Evolutionary conservation across 1,140 invertebrate genomes (phyloP).

Genomic region (Choristoneura fumiferana): DNA sequence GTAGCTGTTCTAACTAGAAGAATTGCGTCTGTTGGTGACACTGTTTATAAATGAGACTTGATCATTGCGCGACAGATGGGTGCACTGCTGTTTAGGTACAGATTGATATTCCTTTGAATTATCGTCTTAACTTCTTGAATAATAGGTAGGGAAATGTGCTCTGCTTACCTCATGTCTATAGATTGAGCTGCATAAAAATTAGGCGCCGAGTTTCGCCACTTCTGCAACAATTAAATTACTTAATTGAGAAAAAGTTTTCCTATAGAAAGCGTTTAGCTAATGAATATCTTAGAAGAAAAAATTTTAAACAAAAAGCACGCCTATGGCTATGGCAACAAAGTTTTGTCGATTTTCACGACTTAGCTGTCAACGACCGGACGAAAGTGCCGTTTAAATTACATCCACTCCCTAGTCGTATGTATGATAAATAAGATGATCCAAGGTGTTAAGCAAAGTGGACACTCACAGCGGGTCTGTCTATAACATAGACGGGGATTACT

Average conservation of each 20-base stretch:
- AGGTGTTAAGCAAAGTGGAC: constrained; percentile 35
- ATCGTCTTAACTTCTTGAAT: background rate
- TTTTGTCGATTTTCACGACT: constrained; percentile 1
- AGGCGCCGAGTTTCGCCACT: constrained; percentile 71
- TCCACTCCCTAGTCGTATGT: no score
- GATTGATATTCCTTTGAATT: background rate
- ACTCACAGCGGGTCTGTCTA: constrained; percentile 65
- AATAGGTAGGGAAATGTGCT: constrained; percentile 20
- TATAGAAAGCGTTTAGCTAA: background rate
- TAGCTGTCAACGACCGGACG: background rate
- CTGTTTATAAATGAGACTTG: background rate
- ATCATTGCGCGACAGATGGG: background rate
- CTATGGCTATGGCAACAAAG: background rate
- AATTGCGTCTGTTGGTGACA: background rate
- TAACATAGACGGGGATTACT: constrained; percentile 71
- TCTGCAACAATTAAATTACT: constrained; percentile 51
- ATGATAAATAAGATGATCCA: background rate
- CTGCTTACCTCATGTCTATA: constrained; percentile 64
- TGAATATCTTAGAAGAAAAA: background rate
- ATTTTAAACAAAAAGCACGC: background rate
- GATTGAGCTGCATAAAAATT: constrained; percentile 67
- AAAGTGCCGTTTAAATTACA: background rate
- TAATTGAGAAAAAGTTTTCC: background rate
- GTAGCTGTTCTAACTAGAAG: background rate
- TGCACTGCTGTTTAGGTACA: background rate